Conservation (phyloP, 2,113 vertebrate species). For the Grallaria varia region DNA sequence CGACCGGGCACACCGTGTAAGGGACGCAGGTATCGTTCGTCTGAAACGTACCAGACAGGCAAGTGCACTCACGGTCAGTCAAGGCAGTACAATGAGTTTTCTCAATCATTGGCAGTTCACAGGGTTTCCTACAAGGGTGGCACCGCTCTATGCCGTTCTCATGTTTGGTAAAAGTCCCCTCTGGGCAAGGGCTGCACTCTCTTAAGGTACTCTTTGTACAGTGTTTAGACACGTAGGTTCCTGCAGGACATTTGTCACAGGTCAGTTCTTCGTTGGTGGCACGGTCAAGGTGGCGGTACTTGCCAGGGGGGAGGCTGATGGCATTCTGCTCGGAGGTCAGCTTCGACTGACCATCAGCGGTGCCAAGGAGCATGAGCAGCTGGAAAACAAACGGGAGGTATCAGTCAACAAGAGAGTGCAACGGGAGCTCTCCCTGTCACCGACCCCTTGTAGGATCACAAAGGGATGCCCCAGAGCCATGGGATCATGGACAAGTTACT, state of each 20-base stretch:
- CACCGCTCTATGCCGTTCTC: conserved; percentile 92
- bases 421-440: accelerated
- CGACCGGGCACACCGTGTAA: conserved; percentile 82
- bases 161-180: conserved; percentile 86
- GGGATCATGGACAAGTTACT: background rate
- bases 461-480: background rate
- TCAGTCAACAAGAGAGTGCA: background rate
- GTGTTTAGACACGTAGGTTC: conserved; percentile 89
- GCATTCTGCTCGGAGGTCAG: conserved; percentile 73
- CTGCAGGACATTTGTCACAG: conserved; percentile 96
- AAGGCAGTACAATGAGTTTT: conserved; percentile 84
- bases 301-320: conserved; percentile 75
- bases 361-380: conserved; percentile 81
- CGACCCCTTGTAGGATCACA: background rate
- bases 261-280: conserved; percentile 80
- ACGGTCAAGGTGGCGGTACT: conserved; percentile 83
- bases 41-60: conserved; percentile 82
- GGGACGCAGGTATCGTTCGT: conserved; percentile 76
- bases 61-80: conserved; percentile 87
- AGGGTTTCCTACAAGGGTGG: conserved; percentile 83
- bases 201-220: conserved; percentile 83
- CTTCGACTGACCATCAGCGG: conserved; percentile 70
- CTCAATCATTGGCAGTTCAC: conserved; percentile 80
- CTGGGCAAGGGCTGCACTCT: conserved; percentile 87
- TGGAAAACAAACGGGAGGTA: conserved; percentile 65